Percentiles rank a stretch among this genome's conserved stretches.
These are phyloP conservation scores for Gandaritis pyraliata DNA, from an alignment of 2,888 invertebrate genomes.

Conservation along the genomic window DNA sequence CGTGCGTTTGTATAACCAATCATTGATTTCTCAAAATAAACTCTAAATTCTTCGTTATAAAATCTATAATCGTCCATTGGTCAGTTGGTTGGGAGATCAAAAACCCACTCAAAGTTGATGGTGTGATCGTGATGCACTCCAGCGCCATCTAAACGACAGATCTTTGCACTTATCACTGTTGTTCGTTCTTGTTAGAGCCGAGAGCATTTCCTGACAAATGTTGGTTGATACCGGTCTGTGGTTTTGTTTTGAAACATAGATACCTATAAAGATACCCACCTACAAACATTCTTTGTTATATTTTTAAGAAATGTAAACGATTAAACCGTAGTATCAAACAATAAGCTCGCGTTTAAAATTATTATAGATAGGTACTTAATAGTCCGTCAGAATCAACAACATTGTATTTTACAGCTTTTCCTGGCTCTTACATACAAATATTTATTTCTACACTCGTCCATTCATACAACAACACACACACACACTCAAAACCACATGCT, in stretches of 20 bases:
- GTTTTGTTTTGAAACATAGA: slow-evolving; percentile 10
- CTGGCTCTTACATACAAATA: slow-evolving; percentile 12
- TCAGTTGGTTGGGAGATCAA: slow-evolving; percentile 32
- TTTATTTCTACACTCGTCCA: slow-evolving; percentile 8
- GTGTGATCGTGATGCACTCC: slow-evolving; percentile 51
- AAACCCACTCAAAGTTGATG: slow-evolving; percentile 45
- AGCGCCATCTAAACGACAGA: slow-evolving; percentile 58
- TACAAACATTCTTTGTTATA: neutral
- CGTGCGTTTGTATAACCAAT: neutral
- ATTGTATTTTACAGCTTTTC: slow-evolving; percentile 3
- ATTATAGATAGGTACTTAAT: slow-evolving; percentile 1
- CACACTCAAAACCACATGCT: slow-evolving; percentile 16
- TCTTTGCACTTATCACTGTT: slow-evolving; percentile 43
- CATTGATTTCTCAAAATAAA: slow-evolving; percentile 3
- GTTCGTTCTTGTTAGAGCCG: slow-evolving; percentile 40
- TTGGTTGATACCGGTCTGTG: slow-evolving; percentile 23
- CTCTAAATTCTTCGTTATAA: slow-evolving; percentile 5
- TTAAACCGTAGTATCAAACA: too few relatives aligned
- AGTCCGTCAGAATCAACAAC: slow-evolving; percentile 7
- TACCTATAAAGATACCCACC: neutral
- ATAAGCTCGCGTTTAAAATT: neutral
- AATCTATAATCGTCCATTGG: slow-evolving; percentile 14
- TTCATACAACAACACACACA: slow-evolving; percentile 28
- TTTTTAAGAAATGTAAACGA: too few relatives aligned
- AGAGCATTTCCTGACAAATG: slow-evolving; percentile 37